These are phyloP conservation scores for Phylloscopus whistleri DNA, from an alignment of 2,113 vertebrate species.

Conservation along the genomic window DNA sequence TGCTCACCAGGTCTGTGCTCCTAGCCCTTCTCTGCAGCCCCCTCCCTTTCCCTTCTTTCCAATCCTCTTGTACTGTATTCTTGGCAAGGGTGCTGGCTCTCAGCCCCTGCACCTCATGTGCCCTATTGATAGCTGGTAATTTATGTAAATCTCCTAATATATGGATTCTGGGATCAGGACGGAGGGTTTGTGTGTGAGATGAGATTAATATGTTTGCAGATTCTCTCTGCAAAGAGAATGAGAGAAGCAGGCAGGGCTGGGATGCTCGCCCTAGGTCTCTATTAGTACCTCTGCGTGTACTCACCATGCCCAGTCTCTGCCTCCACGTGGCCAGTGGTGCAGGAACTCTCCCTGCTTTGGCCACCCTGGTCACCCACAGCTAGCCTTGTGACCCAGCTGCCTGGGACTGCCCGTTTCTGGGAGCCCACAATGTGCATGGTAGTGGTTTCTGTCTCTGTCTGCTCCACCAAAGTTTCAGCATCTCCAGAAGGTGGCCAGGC, in stretches of 20 bases:
- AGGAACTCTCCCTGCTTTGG: background rate
- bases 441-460: background rate
- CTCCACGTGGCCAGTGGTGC: fast-evolving
- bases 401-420: background rate
- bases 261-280: slow-evolving; percentile 24
- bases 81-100: slow-evolving; percentile 60
- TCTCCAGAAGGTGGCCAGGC: slow-evolving; percentile 7
- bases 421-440: background rate
- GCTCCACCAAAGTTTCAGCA: background rate
- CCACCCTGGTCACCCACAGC: background rate
- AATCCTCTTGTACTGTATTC: slow-evolving; percentile 50
- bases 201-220: slow-evolving; percentile 71
- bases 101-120: slow-evolving; percentile 54
- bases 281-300: background rate
- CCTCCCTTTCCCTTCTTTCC: slow-evolving; percentile 12
- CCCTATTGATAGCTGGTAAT: slow-evolving; percentile 68
- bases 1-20: background rate
- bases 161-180: slow-evolving; percentile 68
- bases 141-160: slow-evolving; percentile 70
- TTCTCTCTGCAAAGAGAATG: slow-evolving; percentile 51
- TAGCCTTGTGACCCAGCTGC: background rate
- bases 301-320: background rate
- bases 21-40: background rate
- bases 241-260: slow-evolving; percentile 24
- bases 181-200: slow-evolving; percentile 59